phyloP scores from a whole-genome alignment of 1,140 invertebrate species.

The Drosophila sp. region DNA sequence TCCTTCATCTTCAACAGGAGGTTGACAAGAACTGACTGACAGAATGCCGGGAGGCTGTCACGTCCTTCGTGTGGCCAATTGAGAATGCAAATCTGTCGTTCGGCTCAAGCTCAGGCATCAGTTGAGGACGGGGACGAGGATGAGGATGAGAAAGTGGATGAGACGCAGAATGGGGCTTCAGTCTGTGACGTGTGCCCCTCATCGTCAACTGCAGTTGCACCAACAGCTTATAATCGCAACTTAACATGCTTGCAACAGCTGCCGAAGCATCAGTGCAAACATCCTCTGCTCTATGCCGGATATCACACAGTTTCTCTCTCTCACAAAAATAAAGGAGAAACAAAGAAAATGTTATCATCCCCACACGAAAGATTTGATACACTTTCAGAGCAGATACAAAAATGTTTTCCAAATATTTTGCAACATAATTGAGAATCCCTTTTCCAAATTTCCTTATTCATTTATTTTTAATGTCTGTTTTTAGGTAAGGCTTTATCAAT shows the following conservation, averaged over 20 bases:
- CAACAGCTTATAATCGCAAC: conserved; percentile 83
- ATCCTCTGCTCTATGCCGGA: conserved; percentile 74
- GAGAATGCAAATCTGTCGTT: conserved; percentile 74
- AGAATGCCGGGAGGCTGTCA: conserved; percentile 35
- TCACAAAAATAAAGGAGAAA: conserved; percentile 37
- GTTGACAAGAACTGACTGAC: neutral
- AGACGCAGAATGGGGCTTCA: neutral
- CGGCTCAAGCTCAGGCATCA: conserved; percentile 29
- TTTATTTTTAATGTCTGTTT: no score
- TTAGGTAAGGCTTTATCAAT: no score
- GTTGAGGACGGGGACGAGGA: neutral
- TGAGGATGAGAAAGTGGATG: neutral
- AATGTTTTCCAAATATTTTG: neutral
- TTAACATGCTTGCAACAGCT: conserved; percentile 71
- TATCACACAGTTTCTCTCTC: conserved; percentile 70
- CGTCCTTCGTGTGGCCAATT: conserved; percentile 68
- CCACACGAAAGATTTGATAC: neutral
- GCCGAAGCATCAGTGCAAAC: conserved; percentile 75
- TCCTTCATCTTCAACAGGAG: neutral
- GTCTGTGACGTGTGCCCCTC: conserved; percentile 20
- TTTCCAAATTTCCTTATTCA: no score
- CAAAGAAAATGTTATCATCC: neutral
- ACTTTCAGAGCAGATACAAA: neutral
- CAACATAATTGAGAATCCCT: no score
- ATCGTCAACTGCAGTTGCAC: conserved; percentile 62